These are phyloP conservation scores for Morinoia aosen DNA, from an alignment of 2,888 invertebrate species.

Conservation along the genomic window DNA sequence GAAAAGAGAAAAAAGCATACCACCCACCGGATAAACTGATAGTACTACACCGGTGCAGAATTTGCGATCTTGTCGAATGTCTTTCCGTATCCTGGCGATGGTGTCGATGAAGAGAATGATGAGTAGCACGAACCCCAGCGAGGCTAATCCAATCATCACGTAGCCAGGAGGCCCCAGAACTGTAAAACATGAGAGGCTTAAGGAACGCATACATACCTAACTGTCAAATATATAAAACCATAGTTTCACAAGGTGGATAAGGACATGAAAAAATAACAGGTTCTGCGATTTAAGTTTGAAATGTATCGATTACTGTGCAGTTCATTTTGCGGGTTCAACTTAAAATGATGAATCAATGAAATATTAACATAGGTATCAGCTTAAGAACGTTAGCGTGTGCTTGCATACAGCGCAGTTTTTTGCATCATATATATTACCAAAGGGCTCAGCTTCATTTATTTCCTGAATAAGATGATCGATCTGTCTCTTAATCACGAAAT, in stretches of 20 bases:
- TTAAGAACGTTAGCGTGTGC: too few relatives aligned
- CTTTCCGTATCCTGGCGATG: constrained; percentile 22
- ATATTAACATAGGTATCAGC: too few relatives aligned
- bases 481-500: neutral
- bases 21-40: constrained; percentile 64
- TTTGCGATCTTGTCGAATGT: constrained; percentile 54
- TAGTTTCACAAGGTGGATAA: neutral
- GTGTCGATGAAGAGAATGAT: constrained; percentile 58
- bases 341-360: too few relatives aligned
- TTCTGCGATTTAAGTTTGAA: too few relatives aligned
- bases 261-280: neutral
- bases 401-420: too few relatives aligned
- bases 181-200: constrained; percentile 32
- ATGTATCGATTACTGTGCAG: too few relatives aligned
- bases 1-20: neutral
- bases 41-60: constrained; percentile 58
- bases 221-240: constrained; percentile 13
- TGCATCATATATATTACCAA: neutral
- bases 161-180: constrained; percentile 60
- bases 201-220: neutral
- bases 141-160: constrained; percentile 58
- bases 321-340: too few relatives aligned
- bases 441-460: neutral
- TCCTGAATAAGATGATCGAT: neutral
- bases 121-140: constrained; percentile 56